Base-by-base conservation (phyloP, 2,113 vertebrate species). In the Forbesichthys papilliferus region DNA sequence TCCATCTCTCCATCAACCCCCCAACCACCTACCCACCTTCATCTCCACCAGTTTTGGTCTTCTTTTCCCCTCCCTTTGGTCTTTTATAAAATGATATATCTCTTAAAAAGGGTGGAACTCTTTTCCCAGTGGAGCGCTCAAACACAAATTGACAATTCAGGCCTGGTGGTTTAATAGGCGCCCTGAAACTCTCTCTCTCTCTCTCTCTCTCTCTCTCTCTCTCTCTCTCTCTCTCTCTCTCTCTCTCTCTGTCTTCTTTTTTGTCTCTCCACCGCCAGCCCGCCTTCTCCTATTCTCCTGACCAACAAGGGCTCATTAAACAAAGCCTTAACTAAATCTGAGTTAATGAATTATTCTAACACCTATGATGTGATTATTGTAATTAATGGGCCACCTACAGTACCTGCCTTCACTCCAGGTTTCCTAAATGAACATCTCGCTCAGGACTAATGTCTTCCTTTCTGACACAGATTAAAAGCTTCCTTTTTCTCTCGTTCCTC, bases 11-110 rank as follows among this genome's bases (percentile, higher is more conserved):
- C 83, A 74, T 63, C 49, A 64, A 71, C 77, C 78, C 81, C 85
- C 79, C 70, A 34, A 9, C 59, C 58, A 10, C 55, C 63, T 65
- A n/a, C n/a, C 20, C 58, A 13, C 56, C 68, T 13, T 33, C 68
- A 48, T 27, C 3, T n/a, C 12, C 14, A 73, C 77, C 66, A 83
- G 83, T 91, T 91, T 91, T 87, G 83, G 83, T 78, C 87, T 74
- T 70, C 66, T 84, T 72, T 68, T 84, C 79, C 48, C 69, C 88
- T 92, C 90, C 91, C 92, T 90, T 93, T 84, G 90, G 91, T 92
- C 88, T 89, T 91, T 92, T 90, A 88, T 89, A 86, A 92, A 92
- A 93, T 93, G 87, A 93, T 91, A 91, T 92, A 91, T 92, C 91
- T 92, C 84, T 90, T 91, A 89, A 91, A 89, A 92, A 88, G 87